Conservation (phyloP, 1,140 invertebrate species). For the Drosophila melanogaster region DNA sequence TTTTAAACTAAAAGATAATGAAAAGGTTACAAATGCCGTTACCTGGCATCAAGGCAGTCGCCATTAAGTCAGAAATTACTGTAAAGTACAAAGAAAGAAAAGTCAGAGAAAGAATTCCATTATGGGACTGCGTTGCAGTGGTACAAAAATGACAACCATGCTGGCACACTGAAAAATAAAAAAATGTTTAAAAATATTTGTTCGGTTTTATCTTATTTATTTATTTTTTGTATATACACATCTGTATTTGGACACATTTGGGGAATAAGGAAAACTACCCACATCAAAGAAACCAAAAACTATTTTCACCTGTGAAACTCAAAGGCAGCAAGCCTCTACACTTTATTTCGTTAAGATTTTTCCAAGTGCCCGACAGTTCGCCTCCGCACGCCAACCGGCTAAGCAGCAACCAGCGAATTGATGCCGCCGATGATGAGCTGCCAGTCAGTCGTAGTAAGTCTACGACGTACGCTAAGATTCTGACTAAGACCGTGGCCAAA, state of each 20-base stretch:
- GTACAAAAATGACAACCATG: conserved; percentile 62
- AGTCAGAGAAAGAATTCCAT: conserved; percentile 5
- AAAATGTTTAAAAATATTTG: too few relatives aligned
- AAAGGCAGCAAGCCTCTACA: too few relatives aligned
- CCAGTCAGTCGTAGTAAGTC: conserved; percentile 31
- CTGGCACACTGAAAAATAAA: conserved; percentile 21
- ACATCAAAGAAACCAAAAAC: too few relatives aligned
- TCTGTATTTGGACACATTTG: background rate
- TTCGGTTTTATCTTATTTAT: background rate
- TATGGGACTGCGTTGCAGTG: conserved; percentile 14
- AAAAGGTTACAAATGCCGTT: conserved; percentile 79
- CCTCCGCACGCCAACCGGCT: conserved; percentile 73
- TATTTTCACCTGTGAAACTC: too few relatives aligned
- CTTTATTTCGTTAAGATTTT: conserved; percentile 13
- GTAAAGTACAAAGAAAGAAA: conserved; percentile 40
- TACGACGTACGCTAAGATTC: background rate
- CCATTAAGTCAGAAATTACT: conserved; percentile 62
- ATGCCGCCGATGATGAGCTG: conserved; percentile 77
- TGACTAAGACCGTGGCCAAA: conserved; percentile 8
- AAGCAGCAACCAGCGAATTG: conserved; percentile 70
- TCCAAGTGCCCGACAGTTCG: conserved; percentile 24
- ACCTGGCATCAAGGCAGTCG: conserved; percentile 36
- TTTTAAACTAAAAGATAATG: conserved; percentile 79
- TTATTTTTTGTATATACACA: background rate
- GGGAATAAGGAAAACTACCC: background rate